Base-by-base conservation (phyloP, 2,113 vertebrate genomes). In the Catagonus wagneri region DNA sequence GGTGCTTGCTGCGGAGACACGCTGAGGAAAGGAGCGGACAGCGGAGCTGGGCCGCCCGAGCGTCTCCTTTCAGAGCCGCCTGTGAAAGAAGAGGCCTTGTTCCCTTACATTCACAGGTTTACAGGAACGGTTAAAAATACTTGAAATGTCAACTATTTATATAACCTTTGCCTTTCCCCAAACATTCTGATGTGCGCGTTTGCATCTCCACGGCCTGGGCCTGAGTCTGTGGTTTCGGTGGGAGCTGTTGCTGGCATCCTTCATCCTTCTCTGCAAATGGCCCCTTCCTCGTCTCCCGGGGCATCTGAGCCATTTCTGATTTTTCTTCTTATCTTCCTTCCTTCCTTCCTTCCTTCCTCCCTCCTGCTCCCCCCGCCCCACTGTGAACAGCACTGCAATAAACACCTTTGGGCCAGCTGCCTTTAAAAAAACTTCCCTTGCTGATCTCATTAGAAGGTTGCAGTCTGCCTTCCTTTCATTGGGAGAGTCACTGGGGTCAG, bases 111-210 rank as follows among this genome's bases (percentile, higher is more conserved):
- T 66, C 13, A n/a, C 81, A 65, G 44, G 22, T 52, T 89, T 52
- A 65, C 50, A 71, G 60, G 58, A 74, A 95, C n/a, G 83, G 54
- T 39, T 92, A 58, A 88, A 96, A 94, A 65, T 81, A 80, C 72
- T 63, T 61, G 61, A 79, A 78, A 90, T 78, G 61, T 78, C 61
- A 72, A 36, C 88, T 86, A 27, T 79, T 78, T 56, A 60, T 32
- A 50, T 44, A 65, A 75, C 58, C 71, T 88, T 78, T 88, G 68
- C 91, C 61, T 88, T 27, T 85, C 6, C 72, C 72, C 27, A 54
- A 20, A 69, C 56, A 16, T 58, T 3, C 14, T 0, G 12, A 22
- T 2, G 27, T 17, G 3, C 2, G 5, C 5, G 25, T 27, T 68
- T 74, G n/a, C 71, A 32, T 68, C 68, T 58, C n/a, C 23, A 20